Evolutionary conservation across 2,888 invertebrate species (phyloP).

Genomic region (Tridacna gigas): DNA sequence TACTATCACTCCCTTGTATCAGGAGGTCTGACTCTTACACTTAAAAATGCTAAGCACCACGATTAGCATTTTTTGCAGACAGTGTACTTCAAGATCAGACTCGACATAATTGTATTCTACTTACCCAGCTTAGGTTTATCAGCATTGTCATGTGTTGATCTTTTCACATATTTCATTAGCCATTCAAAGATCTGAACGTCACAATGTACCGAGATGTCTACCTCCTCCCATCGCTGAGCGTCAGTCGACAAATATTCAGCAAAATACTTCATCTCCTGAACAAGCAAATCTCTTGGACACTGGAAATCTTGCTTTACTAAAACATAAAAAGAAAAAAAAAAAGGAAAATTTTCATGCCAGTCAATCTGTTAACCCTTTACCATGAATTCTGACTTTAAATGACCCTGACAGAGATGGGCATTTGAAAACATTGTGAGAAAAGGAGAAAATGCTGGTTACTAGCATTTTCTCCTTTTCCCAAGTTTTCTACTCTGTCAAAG

Average conservation of each 20-base stretch:
- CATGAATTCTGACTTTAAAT: too few relatives aligned
- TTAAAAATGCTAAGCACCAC: too few relatives aligned
- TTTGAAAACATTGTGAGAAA: too few relatives aligned
- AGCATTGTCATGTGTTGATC: slow-evolving; percentile 74
- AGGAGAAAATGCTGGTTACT: too few relatives aligned
- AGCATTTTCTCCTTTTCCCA: too few relatives aligned
- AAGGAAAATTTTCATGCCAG: background rate
- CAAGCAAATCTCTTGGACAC: slow-evolving; percentile 93
- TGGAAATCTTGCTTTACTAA: slow-evolving; percentile 93
- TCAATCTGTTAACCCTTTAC: too few relatives aligned
- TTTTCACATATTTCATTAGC: slow-evolving; percentile 98
- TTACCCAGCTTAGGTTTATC: slow-evolving; percentile 79
- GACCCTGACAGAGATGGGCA: too few relatives aligned
- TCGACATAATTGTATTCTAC: background rate
- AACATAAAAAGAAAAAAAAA: background rate
- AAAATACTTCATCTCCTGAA: slow-evolving; percentile 97
- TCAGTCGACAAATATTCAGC: slow-evolving; percentile 84
- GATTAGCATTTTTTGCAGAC: too few relatives aligned
- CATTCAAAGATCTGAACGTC: slow-evolving; percentile 98
- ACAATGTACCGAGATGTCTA: slow-evolving; percentile 98
- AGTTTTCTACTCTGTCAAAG: too few relatives aligned
- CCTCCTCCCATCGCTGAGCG: slow-evolving; percentile 88
- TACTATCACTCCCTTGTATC: too few relatives aligned
- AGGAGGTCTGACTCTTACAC: too few relatives aligned
- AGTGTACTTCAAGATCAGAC: too few relatives aligned